Percentiles rank a stretch among this genome's conserved stretches.
Evolutionary conservation across 2,113 vertebrate species (phyloP).

Genomic region (Apeltes quadracus): DNA sequence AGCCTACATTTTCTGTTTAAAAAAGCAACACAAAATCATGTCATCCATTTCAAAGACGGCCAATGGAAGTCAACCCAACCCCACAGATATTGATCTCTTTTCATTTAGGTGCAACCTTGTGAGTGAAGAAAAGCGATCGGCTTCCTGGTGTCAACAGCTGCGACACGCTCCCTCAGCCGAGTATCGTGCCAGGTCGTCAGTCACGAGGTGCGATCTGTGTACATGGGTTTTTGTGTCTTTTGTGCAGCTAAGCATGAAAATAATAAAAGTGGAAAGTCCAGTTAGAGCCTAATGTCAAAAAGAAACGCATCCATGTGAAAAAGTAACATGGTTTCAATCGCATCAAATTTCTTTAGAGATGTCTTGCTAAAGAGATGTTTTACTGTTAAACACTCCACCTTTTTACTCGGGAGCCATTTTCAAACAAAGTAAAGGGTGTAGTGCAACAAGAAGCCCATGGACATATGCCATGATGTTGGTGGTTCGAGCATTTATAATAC

Average conservation of each 20-base stretch:
- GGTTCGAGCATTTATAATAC: no score
- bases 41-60: neutral
- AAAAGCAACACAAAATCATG: neutral
- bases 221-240: neutral
- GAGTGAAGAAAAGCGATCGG: neutral
- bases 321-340: neutral
- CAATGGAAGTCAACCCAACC: neutral
- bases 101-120: neutral
- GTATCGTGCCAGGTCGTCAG: neutral
- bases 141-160: no score
- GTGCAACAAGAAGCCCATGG: no score
- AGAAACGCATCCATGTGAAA: neutral
- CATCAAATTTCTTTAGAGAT: no score
- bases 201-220: no score
- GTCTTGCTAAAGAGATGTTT: no score
- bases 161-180: neutral
- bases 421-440: no score
- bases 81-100: neutral
- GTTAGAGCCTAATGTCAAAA: neutral
- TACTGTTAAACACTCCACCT: no score
- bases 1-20: neutral
- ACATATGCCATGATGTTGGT: no score
- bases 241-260: neutral
- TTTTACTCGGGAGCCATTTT: no score
- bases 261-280: neutral